Evolutionary conservation across 2,888 invertebrate species (phyloP), one percentile per base, ranked within the genome.

Genomic region (Eupithecia subumbrata): DNA sequence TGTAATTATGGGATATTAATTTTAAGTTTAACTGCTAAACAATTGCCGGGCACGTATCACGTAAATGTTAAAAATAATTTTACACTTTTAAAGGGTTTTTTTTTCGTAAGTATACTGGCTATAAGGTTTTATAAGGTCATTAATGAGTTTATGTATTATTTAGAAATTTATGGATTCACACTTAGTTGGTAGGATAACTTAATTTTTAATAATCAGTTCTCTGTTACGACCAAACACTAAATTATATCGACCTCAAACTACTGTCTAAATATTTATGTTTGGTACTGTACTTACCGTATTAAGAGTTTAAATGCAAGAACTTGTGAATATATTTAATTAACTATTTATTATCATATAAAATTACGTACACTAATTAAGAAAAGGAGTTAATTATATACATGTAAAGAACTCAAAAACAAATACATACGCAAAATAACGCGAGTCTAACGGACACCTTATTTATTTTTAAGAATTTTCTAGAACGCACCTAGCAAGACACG

Each of bases 1-100:
- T 87, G 84, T 87, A 90, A 92, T 92, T 90, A 91, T 82, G 82
- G 77, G 76, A 79, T 79, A 84, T 85, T 84, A 81, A 83, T 85
- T 85, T 84, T 82, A 84, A 84, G 82, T 85, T 86, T 85, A 86
- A 86, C 83, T 81, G 82, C 79, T 84, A 84, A 87, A 85, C 84
- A 87, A 88, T 86, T 86, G 84, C 83, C 72, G 81, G 83, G 69
- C 70, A 73, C 66, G 70, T 74, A 74, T 73, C 83, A 84, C 83
- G 86, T 85, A 82, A 86, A 87, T 86, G 84, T 84, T 84, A 83
- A 82, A 84, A 84, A 79, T 82, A 83, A 84, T 87, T 84, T 78
- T 78, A 76, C 78, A 81, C 82, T 82, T 78, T 82, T 76, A 80
- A 80, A 73, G 69, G 76, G 78, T 73, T 75, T 76, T 76, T 40